A percentile compares a stretch with the other conserved stretches of the same genome.
Evolutionary conservation across 2,888 invertebrate genomes (phyloP).

Genomic region (Sarcophaga subvicina): DNA sequence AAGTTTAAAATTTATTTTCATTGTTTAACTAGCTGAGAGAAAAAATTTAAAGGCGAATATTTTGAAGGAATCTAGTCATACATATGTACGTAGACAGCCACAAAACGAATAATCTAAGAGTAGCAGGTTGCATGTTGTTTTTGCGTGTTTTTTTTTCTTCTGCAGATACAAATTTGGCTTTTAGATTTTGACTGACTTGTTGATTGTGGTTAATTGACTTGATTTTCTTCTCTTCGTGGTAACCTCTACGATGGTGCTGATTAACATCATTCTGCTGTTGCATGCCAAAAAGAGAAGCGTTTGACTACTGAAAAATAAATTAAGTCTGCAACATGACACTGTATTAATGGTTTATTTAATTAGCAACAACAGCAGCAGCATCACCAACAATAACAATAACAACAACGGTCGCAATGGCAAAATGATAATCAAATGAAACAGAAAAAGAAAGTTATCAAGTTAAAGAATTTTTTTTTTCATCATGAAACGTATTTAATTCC

Average conservation of each 20-base stretch:
- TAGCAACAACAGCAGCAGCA: not conserved
- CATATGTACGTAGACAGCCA: no score
- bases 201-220: slow-evolving; percentile 18
- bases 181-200: not conserved
- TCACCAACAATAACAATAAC: not conserved
- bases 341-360: slow-evolving; percentile 32
- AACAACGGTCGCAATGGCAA: not conserved
- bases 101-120: no score
- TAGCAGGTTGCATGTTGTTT: no score
- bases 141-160: no score
- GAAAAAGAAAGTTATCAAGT: not conserved
- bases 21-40: no score
- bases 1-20: no score
- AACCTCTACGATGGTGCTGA: not conserved
- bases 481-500: not conserved
- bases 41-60: no score
- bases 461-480: slow-evolving; percentile 14
- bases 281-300: not conserved
- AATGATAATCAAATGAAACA: not conserved
- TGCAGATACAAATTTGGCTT: not conserved
- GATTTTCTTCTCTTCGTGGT: not conserved
- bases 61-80: no score
- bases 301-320: not conserved
- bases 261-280: not conserved
- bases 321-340: slow-evolving; percentile 18